Conservation (phyloP, 2,797 vertebrate species). For the Chaetodon trifasciatus region DNA sequence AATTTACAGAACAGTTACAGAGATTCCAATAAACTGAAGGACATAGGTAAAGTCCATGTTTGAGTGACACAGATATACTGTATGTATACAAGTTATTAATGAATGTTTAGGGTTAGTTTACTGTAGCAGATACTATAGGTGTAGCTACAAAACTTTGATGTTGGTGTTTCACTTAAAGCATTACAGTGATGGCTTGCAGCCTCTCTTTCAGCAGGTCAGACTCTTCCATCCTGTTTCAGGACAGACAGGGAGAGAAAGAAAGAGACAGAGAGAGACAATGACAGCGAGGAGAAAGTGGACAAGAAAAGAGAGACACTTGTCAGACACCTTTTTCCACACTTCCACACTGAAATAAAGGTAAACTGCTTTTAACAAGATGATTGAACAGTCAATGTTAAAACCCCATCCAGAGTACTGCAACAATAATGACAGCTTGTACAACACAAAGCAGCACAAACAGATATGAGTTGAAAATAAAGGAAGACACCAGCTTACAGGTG, state of each 20-base stretch:
- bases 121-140: no score
- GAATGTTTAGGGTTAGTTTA: not conserved
- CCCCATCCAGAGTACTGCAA: not conserved
- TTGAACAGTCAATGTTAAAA: not conserved
- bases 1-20: not conserved
- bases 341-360: not conserved
- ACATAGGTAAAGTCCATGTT: not conserved
- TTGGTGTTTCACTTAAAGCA: not conserved
- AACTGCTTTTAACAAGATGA: not conserved
- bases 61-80: not conserved
- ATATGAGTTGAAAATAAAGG: not conserved
- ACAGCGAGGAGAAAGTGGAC: not conserved
- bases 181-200: slow-evolving; percentile 94
- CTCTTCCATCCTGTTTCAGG: slow-evolving; percentile 90
- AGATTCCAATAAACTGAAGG: not conserved
- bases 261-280: not conserved
- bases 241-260: not conserved
- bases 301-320: not conserved
- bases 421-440: not conserved
- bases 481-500: not conserved
- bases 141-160: not conserved
- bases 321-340: slow-evolving; percentile 2
- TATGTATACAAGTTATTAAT: not conserved
- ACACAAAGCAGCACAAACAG: not conserved
- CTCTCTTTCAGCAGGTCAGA: slow-evolving; percentile 90